Base-by-base conservation (phyloP, 2,888 invertebrate species). In the Trissolcus japonicus region DNA sequence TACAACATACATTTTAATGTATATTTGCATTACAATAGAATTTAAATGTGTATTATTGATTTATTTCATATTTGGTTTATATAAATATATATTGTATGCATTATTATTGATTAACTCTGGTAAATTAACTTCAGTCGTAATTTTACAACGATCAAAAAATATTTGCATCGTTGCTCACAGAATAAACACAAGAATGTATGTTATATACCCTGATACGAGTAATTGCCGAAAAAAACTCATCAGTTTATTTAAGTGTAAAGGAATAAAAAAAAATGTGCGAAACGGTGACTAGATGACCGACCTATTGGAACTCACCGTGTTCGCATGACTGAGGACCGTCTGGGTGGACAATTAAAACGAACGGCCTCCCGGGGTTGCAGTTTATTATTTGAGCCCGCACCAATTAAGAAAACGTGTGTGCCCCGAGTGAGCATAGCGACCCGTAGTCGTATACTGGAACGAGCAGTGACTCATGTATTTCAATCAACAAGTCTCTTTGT, bases 321-420 rank as follows among this genome's bases (percentile, higher is more conserved):
- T 57, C 66, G 55, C 56, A 68, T 67, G 75, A 72, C 67, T 50
- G 76, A 75, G 71, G 72, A 80, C 76, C 82, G 85, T 86, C 85
- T 87, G 83, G 83, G 80, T 71, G 78, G 80, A 85, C 86, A 88
- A 88, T 88, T 88, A 88, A 69, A 86, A 84, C 83, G 82, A 80
- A 79, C 75, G 67, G 73, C 78, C 75, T 79, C 79, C 79, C 82
- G 81, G 76, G 79, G 81, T 66, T 62, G 81, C 80, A 82, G 85
- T 84, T 87, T 86, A 86, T 87, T 87, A 35, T 35, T 87, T 86
- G 80, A 86, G 86, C 85, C 81, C 81, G 83, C 81, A 84, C 83
- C 83, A 86, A 87, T 87, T 86, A 80, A 84, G 82, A 84, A 80
- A 79, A 82, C 82, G 82, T 80, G 83, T 35, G 35, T 35, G 80